Base-by-base conservation (phyloP, 2,888 invertebrate genomes). In the Epinotia nisella region DNA sequence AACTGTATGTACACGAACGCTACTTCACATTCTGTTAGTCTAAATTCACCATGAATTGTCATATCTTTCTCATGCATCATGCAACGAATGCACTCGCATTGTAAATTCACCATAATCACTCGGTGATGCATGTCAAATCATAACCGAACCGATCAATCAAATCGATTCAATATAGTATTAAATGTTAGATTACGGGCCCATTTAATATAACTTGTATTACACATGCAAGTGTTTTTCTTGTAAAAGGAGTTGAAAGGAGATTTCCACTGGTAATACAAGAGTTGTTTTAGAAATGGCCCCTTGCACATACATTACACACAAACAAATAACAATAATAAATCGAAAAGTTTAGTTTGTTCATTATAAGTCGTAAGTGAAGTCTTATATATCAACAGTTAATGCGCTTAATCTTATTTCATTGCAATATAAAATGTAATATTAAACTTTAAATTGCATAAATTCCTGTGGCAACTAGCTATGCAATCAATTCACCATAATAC, bases 401-500 rank as follows among this genome's bases (percentile, higher is more conserved):
- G n/a, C n/a, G 49, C 49, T 49, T n/a, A 49, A n/a, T 49, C n/a
- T n/a, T 49, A 49, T 49, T n/a, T 49, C 49, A n/a, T 35, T 35
- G 9, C 35, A 35, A 35, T 35, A 35, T 35, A 49, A 49, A n/a
- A 49, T n/a, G n/a, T n/a, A 49, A 49, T 35, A 35, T 11, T 3
- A 45, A n/a, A 45, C 3, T 15, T 45, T 45, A 45, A 15, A 45
- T 45, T 4, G 45, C 45, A 45, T 35, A 9, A 0, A 35, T 49
- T 49, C 49, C 49, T 49, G n/a, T 7, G n/a, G 49, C n/a, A 3
- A 35, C 35, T 35, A 35, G 7, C 35, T 1, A 49, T 49, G 49
- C 49, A 49, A 49, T 49, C 49, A n/a, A n/a, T 49, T 49, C 49
- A n/a, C 49, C 49, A 49, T 49, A 49, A 49, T 49, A 49, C 49